A percentile compares a stretch with the other conserved stretches of the same genome.
Evolutionary conservation across 2,888 invertebrate genomes (phyloP).

Genomic region (Hirtodrosophila histrioides): DNA sequence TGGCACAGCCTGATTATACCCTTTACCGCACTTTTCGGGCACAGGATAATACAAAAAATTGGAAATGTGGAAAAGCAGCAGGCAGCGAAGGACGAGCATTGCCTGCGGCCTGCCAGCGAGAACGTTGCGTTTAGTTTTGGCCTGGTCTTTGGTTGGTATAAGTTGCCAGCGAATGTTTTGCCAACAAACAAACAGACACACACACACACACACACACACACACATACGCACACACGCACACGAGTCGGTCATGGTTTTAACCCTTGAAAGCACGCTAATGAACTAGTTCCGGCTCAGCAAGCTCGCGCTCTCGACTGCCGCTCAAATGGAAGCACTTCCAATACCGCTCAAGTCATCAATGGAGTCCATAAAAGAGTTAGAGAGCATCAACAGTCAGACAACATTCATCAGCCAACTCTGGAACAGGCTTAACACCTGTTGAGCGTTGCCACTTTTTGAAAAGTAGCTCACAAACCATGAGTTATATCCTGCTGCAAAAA

Average conservation of each 20-base stretch:
- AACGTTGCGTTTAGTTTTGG: slow-evolving; percentile 9
- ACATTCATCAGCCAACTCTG: too few species aligned
- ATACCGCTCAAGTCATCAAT: too few species aligned
- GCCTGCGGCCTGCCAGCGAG: slow-evolving; percentile 46
- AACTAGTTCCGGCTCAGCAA: too few species aligned
- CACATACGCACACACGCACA: slow-evolving; percentile 1
- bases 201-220: not conserved
- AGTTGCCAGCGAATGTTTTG: slow-evolving; percentile 16
- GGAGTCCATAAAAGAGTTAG: too few species aligned
- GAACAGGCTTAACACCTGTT: too few species aligned
- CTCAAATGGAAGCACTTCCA: not conserved
- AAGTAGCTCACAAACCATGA: too few species aligned
- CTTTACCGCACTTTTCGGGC: too few species aligned
- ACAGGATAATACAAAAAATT: slow-evolving; percentile 3
- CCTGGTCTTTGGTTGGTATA: slow-evolving; percentile 31
- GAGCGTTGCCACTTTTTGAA: too few species aligned
- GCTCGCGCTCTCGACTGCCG: too few species aligned
- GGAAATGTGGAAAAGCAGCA: slow-evolving; percentile 13
- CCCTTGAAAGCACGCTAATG: slow-evolving; percentile 25
- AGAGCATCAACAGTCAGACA: too few species aligned
- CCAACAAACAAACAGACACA: not conserved
- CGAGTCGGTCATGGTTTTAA: slow-evolving; percentile 34
- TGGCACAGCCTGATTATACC: too few species aligned
- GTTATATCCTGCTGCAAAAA: too few species aligned
- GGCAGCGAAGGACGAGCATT: slow-evolving; percentile 2